These are phyloP conservation scores for Plecotus auritus DNA, from an alignment of 2,113 vertebrate genomes.

Conservation along the genomic window DNA sequence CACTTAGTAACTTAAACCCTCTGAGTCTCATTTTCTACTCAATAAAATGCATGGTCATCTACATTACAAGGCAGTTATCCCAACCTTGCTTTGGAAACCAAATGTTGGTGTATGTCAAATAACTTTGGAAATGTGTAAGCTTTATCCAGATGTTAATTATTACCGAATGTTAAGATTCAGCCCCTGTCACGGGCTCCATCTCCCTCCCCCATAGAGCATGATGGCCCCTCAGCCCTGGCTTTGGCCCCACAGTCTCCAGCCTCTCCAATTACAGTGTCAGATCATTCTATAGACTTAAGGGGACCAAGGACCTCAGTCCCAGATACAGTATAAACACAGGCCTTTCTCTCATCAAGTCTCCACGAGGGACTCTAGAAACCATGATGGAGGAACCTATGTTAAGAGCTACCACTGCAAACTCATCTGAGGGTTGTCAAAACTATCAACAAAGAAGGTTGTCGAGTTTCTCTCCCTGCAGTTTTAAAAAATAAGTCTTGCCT, in stretches of 20 bases:
- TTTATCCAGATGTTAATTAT: background rate
- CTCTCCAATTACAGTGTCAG: background rate
- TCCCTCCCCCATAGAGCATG: accelerated
- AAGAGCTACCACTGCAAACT: background rate
- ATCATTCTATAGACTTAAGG: background rate
- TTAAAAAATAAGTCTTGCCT: conserved; percentile 17
- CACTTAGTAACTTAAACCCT: background rate
- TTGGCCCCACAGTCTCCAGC: background rate
- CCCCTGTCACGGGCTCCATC: background rate
- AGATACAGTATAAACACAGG: background rate
- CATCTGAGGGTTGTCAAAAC: conserved; percentile 23
- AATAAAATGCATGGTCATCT: background rate
- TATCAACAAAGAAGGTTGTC: background rate
- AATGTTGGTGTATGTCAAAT: background rate
- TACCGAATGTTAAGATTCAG: background rate
- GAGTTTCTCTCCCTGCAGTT: background rate
- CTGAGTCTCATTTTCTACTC: background rate
- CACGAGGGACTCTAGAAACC: background rate
- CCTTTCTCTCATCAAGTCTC: background rate
- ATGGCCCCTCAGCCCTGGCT: background rate
- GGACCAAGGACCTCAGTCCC: background rate
- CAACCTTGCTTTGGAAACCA: background rate
- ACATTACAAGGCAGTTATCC: background rate
- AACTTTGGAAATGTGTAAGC: background rate
- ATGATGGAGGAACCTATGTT: background rate